Conservation (phyloP, 2,888 invertebrate genomes). For the Trachelus iudaicus region DNA sequence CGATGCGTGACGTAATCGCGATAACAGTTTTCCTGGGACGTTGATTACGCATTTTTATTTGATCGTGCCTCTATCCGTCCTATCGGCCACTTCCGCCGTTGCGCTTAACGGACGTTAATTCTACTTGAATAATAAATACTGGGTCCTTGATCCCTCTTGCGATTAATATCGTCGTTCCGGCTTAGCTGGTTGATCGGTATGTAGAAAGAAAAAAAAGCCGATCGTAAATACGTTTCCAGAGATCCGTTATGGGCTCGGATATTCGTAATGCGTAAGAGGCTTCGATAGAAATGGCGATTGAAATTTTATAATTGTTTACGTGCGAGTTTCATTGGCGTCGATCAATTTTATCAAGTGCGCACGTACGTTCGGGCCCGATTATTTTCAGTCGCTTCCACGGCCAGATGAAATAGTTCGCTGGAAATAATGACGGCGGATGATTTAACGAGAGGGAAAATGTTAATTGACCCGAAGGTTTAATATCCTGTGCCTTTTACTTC, state of each 20-base stretch:
- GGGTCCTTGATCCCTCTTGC: not conserved
- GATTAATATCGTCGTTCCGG: not conserved
- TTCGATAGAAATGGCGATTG: not conserved
- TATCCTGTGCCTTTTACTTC: not conserved
- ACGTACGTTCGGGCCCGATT: not conserved
- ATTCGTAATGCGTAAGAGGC: not conserved
- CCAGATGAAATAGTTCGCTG: not conserved
- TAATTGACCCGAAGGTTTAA: not conserved
- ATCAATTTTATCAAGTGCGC: not conserved
- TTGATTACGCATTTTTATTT: not conserved
- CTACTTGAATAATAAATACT: not conserved
- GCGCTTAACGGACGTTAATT: not conserved
- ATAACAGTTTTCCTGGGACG: not conserved
- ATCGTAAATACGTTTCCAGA: not conserved
- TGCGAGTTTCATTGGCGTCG: not conserved
- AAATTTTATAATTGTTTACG: not conserved
- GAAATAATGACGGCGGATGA: not conserved
- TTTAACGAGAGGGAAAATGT: constrained; percentile 3
- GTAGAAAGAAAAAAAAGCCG: not conserved
- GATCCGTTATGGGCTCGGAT: not conserved
- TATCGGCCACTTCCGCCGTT: not conserved
- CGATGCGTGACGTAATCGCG: not conserved
- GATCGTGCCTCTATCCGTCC: not conserved
- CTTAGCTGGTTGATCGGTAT: not conserved
- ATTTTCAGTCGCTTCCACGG: not conserved